Evolutionary conservation across 2,888 invertebrate genomes (phyloP).

Genomic region (Drosophila algonquin): DNA sequence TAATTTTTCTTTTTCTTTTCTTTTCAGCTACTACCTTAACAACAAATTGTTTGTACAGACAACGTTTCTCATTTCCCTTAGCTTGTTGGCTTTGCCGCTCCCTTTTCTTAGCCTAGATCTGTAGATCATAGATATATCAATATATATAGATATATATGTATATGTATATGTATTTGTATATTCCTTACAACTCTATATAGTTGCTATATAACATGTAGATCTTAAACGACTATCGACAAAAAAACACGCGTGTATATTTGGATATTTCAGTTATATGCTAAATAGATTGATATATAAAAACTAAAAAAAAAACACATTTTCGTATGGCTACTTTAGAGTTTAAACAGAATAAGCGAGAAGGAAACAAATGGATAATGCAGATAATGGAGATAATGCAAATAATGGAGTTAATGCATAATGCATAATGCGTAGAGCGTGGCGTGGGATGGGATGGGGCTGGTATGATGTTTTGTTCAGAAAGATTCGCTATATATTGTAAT

Average conservation of each 20-base stretch:
- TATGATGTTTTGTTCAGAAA: constrained; percentile 31
- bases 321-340: constrained; percentile 47
- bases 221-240: constrained; percentile 40
- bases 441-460: neutral
- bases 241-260: constrained; percentile 47
- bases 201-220: constrained; percentile 27
- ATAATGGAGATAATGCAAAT: constrained; percentile 23
- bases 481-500: constrained; percentile 36
- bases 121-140: neutral
- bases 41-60: constrained; percentile 34
- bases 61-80: constrained; percentile 12
- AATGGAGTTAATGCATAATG: constrained; percentile 21
- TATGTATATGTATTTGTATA: constrained; percentile 9
- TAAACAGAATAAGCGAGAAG: constrained; percentile 1
- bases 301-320: constrained; percentile 46
- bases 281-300: constrained; percentile 2
- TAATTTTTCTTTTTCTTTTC: constrained; percentile 7
- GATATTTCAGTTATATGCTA: constrained; percentile 45
- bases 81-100: constrained; percentile 42
- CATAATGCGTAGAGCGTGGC: too few relatives aligned
- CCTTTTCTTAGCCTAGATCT: constrained; percentile 11
- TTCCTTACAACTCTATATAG: constrained; percentile 11
- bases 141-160: neutral
- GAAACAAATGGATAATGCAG: constrained; percentile 12
- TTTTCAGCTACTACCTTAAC: neutral